Conservation (phyloP, 2,113 vertebrate species). For the Ctenomys sociabilis region DNA sequence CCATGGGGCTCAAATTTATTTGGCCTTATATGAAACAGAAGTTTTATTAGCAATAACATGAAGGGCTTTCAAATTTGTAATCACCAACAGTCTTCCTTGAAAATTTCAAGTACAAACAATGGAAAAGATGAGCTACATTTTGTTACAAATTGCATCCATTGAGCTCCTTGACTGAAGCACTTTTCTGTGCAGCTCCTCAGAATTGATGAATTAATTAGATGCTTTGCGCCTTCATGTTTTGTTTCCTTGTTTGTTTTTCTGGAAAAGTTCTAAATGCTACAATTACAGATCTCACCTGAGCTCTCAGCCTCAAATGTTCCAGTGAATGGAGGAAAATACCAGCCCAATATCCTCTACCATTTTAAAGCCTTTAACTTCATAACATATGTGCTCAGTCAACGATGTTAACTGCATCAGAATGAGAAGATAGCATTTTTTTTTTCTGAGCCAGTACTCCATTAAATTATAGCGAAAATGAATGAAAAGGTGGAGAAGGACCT, state of each 20-base stretch:
- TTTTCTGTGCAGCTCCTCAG: neutral
- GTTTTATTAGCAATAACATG: neutral
- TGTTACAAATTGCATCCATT: neutral
- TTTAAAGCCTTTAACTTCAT: slow-evolving; percentile 48
- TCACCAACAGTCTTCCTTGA: neutral
- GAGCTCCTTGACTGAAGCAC: neutral
- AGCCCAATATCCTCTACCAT: neutral
- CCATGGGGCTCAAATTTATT: neutral
- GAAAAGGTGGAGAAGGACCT: slow-evolving; percentile 60
- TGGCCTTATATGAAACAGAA: neutral
- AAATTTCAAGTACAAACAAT: neutral
- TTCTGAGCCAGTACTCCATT: slow-evolving; percentile 27
- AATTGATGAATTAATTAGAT: neutral
- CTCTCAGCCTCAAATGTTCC: neutral
- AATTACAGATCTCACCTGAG: neutral
- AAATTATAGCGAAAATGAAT: slow-evolving; percentile 47
- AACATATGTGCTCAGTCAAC: neutral
- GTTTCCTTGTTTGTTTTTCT: neutral
- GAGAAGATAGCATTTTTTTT: slow-evolving; percentile 59
- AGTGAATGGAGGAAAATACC: neutral
- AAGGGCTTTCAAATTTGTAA: neutral
- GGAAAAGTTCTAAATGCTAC: neutral
- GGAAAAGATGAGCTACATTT: neutral
- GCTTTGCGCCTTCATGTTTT: neutral
- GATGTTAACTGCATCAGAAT: slow-evolving; percentile 47